Conservation (phyloP, 2,113 vertebrate genomes). For the Mirounga angustirostris region DNA sequence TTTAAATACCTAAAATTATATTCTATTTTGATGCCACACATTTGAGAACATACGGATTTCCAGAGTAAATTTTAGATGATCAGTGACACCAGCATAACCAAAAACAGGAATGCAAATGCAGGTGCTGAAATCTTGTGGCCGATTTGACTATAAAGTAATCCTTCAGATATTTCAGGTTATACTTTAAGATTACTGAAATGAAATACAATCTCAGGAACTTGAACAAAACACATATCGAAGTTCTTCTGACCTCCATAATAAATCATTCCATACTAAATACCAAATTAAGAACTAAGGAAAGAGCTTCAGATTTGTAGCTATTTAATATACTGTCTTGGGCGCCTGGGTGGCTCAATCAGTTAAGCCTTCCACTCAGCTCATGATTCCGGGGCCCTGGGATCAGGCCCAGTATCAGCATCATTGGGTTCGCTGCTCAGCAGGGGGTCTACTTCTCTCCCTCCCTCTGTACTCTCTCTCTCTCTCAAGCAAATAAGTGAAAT, state of each 20-base stretch:
- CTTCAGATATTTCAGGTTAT: neutral
- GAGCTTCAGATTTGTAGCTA: neutral
- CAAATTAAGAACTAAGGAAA: slow-evolving; percentile 43
- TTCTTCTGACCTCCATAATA: neutral
- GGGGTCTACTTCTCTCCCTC: too few relatives aligned
- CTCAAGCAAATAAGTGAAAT: too few relatives aligned
- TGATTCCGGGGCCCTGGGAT: too few relatives aligned
- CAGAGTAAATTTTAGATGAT: slow-evolving; percentile 4
- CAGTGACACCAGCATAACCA: neutral
- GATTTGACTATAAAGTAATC: neutral
- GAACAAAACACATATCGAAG: neutral
- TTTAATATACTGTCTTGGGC: neutral
- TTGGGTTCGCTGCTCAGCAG: too few relatives aligned
- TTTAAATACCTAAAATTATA: neutral
- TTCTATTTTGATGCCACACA: neutral
- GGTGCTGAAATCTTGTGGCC: neutral
- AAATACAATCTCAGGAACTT: neutral
- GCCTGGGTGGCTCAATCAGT: too few relatives aligned
- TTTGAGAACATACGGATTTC: neutral
- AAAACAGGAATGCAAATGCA: neutral
- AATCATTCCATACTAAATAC: neutral
- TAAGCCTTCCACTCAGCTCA: too few relatives aligned
- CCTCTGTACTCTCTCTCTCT: too few relatives aligned
- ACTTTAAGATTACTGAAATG: neutral
- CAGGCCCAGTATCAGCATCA: too few relatives aligned